Evolutionary conservation across 2,888 invertebrate species (phyloP).

Genomic region (Pristionchus exspectatus): DNA sequence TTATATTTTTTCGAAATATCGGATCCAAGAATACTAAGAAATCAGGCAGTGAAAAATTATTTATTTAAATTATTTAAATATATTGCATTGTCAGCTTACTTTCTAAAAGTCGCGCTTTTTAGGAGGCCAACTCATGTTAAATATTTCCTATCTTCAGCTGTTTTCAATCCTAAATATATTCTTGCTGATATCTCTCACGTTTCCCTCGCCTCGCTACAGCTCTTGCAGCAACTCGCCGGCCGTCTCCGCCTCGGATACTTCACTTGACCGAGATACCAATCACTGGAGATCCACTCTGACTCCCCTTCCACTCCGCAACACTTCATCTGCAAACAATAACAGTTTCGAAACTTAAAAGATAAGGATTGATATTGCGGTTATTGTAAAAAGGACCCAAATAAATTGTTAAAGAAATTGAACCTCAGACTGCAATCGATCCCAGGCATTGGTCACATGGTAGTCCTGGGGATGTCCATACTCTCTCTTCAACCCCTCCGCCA

Average conservation of each 20-base stretch:
- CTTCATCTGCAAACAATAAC: slow-evolving; percentile 32
- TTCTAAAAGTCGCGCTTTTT: too few species aligned
- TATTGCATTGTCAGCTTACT: too few species aligned
- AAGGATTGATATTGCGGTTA: too few species aligned
- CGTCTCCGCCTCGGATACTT: slow-evolving; percentile 36
- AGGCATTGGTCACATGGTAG: slow-evolving; percentile 38
- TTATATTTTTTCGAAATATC: background rate
- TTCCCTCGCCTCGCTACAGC: background rate
- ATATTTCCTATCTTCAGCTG: too few species aligned
- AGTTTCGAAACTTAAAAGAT: too few species aligned
- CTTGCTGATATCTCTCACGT: slow-evolving; percentile 1
- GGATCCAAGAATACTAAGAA: background rate
- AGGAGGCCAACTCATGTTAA: too few species aligned
- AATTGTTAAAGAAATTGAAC: background rate
- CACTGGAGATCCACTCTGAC: slow-evolving; percentile 28
- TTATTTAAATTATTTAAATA: too few species aligned
- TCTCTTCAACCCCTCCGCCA: slow-evolving; percentile 29
- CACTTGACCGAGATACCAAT: slow-evolving; percentile 50
- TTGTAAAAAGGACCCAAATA: too few species aligned
- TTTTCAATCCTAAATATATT: too few species aligned
- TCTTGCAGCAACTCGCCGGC: slow-evolving; percentile 18
- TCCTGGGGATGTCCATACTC: slow-evolving; percentile 48
- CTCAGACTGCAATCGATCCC: slow-evolving; percentile 49
- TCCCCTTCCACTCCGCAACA: slow-evolving; percentile 37
- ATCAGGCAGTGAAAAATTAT: too few species aligned